Base-by-base conservation (phyloP, 1,140 invertebrate species). In the Hyles euphorbiae region DNA sequence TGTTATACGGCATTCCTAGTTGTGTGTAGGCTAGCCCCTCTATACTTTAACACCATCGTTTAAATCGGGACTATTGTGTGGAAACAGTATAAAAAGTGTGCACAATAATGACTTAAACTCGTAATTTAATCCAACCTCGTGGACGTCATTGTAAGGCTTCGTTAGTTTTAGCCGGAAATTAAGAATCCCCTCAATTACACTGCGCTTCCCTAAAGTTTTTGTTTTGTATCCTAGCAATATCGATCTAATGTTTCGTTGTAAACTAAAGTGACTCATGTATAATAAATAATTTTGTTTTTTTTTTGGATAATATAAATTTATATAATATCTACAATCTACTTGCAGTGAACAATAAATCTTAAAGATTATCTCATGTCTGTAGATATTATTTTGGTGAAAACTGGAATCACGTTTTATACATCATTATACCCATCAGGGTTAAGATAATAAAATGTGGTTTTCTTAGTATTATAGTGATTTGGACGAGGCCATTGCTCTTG, bases 1-100 rank as follows among this genome's bases (percentile, higher is more conserved):
- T 85, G 77, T 84, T 84, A 83, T 83, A 81, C 78, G 77, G 74
- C 78, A 77, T 83, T 84, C 78, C 77, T 78, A 72, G 64, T 64
- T 72, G 58, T 66, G 60, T 62, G 62, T 55, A 63, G 54, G 60
- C 54, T 62, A 40, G 36, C 36, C 8, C 5, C 36, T 5, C 1
- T 40, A 40, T 8, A 45, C 45, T 58, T 53, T 49, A 36, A 51
- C 52, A 12, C 36, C 36, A 46, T 56, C 6, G 59, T 8, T 40
- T 5, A 40, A 8, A 40, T 40, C 36, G 8, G 5, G 46, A n/a
- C 46, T 48, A 48, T 48, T 48, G n/a, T 11, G n/a, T 48, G n/a
- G 44, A 45, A 45, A 9, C 8, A 45, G 44, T 45, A 45, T 8
- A 9, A 9, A 45, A 45, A 45, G n/a, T 45, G 44, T 45, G 44